A percentile compares a stretch with the other conserved stretches of the same genome.
Evolutionary conservation across 2,888 invertebrate species (phyloP).

Genomic region (Apotomis betuletana): DNA sequence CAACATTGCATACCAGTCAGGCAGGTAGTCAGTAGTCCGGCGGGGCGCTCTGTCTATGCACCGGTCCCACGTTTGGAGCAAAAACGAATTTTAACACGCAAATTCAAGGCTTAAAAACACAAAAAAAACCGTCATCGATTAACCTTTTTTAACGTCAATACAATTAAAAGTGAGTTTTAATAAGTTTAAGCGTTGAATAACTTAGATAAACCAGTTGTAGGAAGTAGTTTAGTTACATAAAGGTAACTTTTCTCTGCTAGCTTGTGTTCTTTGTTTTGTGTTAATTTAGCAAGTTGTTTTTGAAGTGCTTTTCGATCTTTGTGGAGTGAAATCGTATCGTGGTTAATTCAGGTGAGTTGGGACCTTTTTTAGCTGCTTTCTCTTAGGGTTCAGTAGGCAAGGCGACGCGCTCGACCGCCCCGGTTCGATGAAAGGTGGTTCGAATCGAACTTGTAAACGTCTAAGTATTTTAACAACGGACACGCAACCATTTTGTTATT

Average conservation of each 20-base stretch:
- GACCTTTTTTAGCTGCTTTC: constrained; percentile 58
- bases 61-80: constrained; percentile 44
- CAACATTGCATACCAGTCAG: constrained; percentile 53
- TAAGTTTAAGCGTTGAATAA: constrained; percentile 43
- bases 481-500: neutral
- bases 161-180: constrained; percentile 44
- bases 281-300: constrained; percentile 55
- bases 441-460: neutral
- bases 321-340: constrained; percentile 63
- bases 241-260: constrained; percentile 68
- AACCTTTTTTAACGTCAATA: constrained; percentile 31
- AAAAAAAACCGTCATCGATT: constrained; percentile 50
- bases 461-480: neutral
- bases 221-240: constrained; percentile 78
- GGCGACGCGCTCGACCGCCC: constrained; percentile 11
- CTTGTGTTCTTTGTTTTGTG: constrained; percentile 60
- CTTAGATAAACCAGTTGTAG: constrained; percentile 61
- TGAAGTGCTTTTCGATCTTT: constrained; percentile 55
- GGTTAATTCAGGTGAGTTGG: constrained; percentile 60
- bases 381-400: constrained; percentile 47
- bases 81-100: constrained; percentile 47
- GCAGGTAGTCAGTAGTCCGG: constrained; percentile 54
- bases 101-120: constrained; percentile 48
- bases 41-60: constrained; percentile 56
- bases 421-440: constrained; percentile 25